Conservation (phyloP, 2,797 vertebrate genomes). For the Heterohyrax brucei region DNA sequence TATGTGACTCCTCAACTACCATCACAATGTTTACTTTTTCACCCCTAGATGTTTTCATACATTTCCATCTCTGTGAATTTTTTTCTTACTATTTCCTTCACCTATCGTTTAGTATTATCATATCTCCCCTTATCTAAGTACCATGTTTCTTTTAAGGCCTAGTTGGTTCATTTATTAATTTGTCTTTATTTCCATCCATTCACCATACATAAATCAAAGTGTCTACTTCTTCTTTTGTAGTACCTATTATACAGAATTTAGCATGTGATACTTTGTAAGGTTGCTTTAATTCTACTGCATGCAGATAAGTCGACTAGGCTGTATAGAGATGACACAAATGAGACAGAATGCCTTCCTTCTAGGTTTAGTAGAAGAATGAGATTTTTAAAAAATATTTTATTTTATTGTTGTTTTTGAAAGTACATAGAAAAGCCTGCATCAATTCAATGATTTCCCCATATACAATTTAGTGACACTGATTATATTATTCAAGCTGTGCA, state of each 20-base stretch:
- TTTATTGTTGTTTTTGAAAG: no score
- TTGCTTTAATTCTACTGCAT: constrained; percentile 41
- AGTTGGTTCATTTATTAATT: constrained; percentile 20
- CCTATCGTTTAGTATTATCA: background rate
- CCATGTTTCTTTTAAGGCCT: background rate
- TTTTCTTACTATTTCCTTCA: background rate
- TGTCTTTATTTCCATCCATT: constrained; percentile 12
- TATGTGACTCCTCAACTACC: background rate
- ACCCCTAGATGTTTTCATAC: constrained; percentile 13
- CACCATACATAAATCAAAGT: background rate
- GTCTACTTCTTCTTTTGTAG: background rate
- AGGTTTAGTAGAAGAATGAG: background rate
- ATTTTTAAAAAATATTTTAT: no score
- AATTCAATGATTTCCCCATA: no score
- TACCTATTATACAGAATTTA: constrained; percentile 29
- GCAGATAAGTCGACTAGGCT: background rate
- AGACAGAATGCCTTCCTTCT: constrained; percentile 39
- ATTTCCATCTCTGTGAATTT: background rate
- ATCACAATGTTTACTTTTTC: background rate
- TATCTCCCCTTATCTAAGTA: background rate
- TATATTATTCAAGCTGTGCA: no score
- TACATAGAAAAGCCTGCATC: no score
- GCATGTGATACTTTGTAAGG: background rate
- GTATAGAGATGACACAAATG: background rate
- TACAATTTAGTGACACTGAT: no score